phyloP scores from a whole-genome alignment of 2,888 invertebrate genomes.

The Oxytorus armatus region DNA sequence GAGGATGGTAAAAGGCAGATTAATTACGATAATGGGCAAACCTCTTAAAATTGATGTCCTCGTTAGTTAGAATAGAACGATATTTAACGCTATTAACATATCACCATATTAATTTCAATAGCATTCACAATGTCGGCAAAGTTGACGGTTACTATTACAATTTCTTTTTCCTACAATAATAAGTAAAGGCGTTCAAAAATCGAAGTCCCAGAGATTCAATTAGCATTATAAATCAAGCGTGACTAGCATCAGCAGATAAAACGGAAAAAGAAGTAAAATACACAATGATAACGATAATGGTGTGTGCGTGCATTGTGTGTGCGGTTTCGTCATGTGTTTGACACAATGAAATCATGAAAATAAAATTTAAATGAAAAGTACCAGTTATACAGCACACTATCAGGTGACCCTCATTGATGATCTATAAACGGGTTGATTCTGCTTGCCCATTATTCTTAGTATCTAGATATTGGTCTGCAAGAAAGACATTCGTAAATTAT shows the following conservation, averaged over 20 bases:
- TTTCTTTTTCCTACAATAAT: not conserved
- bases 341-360: constrained; percentile 77
- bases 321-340: constrained; percentile 11
- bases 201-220: constrained; percentile 30
- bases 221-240: constrained; percentile 7
- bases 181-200: no score
- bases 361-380: constrained; percentile 80
- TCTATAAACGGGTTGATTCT: constrained; percentile 84
- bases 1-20: not conserved
- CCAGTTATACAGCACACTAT: constrained; percentile 82
- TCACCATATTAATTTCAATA: constrained; percentile 13
- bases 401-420: constrained; percentile 81
- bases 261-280: constrained; percentile 24
- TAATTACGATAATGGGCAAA: constrained; percentile 24
- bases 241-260: constrained; percentile 39
- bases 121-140: constrained; percentile 17
- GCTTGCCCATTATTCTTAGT: constrained; percentile 84
- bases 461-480: constrained; percentile 83
- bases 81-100: constrained; percentile 5
- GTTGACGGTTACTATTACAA: not conserved
- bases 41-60: constrained; percentile 10
- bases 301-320: constrained; percentile 41
- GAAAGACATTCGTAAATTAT: constrained; percentile 77
- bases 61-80: constrained; percentile 12
- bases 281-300: constrained; percentile 37